Evolutionary conservation across 2,797 vertebrate species (phyloP), one percentile per base, ranked within the genome.

Genomic region (Diglossa cyanea): DNA sequence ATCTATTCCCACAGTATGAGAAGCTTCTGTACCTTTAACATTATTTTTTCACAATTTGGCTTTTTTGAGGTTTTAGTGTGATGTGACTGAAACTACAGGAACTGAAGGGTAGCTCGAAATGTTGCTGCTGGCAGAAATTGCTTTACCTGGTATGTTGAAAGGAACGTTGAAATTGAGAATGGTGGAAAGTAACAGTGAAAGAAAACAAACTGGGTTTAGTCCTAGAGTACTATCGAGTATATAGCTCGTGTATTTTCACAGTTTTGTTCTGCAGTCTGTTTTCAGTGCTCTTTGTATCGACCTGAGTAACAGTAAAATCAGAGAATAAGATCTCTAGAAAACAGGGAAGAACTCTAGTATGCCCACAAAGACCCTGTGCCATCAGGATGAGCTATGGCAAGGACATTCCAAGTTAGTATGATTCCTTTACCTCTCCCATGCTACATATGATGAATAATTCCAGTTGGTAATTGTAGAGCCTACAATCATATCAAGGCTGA

Each of bases 81-180:
- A 24, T 13, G 5, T 31, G 17, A 42, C 10, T 62, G 68, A 65
- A 85, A 79, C 67, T 31, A 6, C 0, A 8, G 55, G 31, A 71
- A 16, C 17, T 75, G 83, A 74, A 61, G 30, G 67, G 39, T 37
- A 35, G n/a, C 42, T 76, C 44, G 48, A 6, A 60, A 31, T 39
- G 57, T 44, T 89, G 26, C 55, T 79, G 62, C 35, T 51, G 30
- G 31, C 45, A 42, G 67, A 51, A 91, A 60, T 48, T 28, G 25
- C 50, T 71, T 79, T 71, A 30, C 48, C 40, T 9, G 6, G n/a
- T 78, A 0, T 70, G 8, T 1, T 62, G 68, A 50, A 83, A 72
- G 23, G 50, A 51, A 19, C 0, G 0, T 13, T 55, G 63, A n/a
- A 85, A 82, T 85, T 54, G 53, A 1, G 47, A 21, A 2, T 53